Evolutionary conservation across 2,888 invertebrate genomes (phyloP).

Genomic region (Ptilodon capucinus): DNA sequence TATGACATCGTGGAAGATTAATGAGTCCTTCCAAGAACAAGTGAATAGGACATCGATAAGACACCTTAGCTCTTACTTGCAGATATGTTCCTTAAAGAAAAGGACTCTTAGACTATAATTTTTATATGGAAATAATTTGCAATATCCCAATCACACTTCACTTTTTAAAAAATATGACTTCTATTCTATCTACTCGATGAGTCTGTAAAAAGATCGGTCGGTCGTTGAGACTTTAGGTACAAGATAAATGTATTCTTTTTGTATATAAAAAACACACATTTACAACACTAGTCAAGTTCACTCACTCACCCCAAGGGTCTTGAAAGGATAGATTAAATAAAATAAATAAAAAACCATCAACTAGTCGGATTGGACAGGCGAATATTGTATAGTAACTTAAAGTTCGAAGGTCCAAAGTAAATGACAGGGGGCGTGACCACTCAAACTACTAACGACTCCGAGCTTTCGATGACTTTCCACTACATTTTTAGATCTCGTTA

Average conservation of each 20-base stretch:
- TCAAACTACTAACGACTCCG: slow-evolving; percentile 53
- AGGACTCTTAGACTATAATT: too few relatives aligned
- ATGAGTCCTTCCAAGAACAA: background rate
- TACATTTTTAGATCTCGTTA: slow-evolving; percentile 74
- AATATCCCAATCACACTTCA: too few relatives aligned
- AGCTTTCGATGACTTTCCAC: slow-evolving; percentile 55
- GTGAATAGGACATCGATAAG: background rate
- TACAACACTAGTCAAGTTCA: too few relatives aligned
- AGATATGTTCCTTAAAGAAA: background rate
- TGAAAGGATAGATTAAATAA: too few relatives aligned
- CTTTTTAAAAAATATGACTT: too few relatives aligned
- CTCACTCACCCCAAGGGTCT: too few relatives aligned
- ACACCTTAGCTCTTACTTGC: background rate
- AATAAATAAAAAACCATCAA: background rate
- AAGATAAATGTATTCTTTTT: too few relatives aligned
- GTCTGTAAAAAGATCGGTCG: too few relatives aligned
- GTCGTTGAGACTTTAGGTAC: too few relatives aligned
- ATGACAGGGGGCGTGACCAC: slow-evolving; percentile 59
- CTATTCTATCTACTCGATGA: too few relatives aligned
- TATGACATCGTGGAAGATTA: background rate
- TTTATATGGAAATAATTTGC: too few relatives aligned
- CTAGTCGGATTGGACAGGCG: background rate
- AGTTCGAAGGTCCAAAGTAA: slow-evolving; percentile 44
- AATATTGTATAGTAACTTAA: background rate
- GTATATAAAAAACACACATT: too few relatives aligned